A percentile compares a stretch with the other conserved stretches of the same genome.
Evolutionary conservation across 2,888 invertebrate genomes (phyloP).

Genomic region (Thyatira batis): DNA sequence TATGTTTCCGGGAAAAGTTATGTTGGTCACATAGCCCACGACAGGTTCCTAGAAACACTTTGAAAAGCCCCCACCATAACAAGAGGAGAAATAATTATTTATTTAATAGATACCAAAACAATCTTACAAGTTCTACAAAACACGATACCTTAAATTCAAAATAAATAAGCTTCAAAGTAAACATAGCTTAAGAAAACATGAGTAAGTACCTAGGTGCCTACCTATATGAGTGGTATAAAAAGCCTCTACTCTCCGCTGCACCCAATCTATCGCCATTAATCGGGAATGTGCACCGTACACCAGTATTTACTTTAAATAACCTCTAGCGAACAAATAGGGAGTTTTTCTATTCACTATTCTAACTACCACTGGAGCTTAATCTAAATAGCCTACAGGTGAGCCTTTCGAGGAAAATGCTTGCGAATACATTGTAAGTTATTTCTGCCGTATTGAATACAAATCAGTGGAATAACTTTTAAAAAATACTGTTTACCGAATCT

Average conservation of each 20-base stretch:
- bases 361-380: constrained; percentile 22
- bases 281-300: constrained; percentile 54
- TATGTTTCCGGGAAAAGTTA: neutral
- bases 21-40: neutral
- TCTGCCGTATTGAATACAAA: neutral
- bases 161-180: constrained; percentile 13
- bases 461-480: neutral
- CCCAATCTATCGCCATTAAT: constrained; percentile 67
- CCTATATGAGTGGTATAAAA: constrained; percentile 31
- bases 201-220: constrained; percentile 7
- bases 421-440: neutral
- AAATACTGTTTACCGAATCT: neutral
- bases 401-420: constrained; percentile 2
- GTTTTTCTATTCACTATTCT: constrained; percentile 34
- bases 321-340: constrained; percentile 27
- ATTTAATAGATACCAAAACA: too few species aligned
- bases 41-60: neutral
- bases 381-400: constrained; percentile 36
- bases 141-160: neutral
- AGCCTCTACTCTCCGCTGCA: constrained; percentile 34
- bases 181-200: constrained; percentile 21
- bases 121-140: too few species aligned
- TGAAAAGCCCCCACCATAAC: neutral
- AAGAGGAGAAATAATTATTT: too few species aligned
- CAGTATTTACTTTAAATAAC: constrained; percentile 42